Conservation (phyloP, 2,797 vertebrate genomes). For the Intellagama lesueurii region DNA sequence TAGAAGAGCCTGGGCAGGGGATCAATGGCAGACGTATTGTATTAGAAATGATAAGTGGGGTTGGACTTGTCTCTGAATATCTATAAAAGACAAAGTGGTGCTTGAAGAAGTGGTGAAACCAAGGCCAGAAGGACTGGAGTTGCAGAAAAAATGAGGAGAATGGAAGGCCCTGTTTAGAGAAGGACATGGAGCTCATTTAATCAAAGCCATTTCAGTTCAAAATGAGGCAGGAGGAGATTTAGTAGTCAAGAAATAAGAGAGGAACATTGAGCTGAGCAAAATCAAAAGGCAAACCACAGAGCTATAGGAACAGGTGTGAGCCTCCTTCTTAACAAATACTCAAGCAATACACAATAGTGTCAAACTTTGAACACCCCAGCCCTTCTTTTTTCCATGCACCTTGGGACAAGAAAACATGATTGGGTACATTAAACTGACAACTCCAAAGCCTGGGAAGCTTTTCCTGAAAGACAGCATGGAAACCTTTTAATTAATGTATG, state of each 20-base stretch:
- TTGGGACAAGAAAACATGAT: neutral
- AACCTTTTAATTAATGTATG: neutral
- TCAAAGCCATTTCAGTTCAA: slow-evolving; percentile 6
- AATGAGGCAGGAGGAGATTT: neutral
- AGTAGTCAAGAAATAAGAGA: neutral
- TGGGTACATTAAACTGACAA: neutral
- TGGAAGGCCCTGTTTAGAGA: neutral
- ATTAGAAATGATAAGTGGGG: slow-evolving; percentile 11
- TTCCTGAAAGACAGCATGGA: neutral
- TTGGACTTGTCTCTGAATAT: slow-evolving; percentile 20
- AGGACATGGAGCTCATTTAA: neutral
- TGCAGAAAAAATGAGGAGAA: neutral
- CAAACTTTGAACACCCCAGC: neutral
- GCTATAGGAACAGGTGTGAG: too few species aligned
- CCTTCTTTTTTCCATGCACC: neutral
- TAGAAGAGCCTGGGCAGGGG: neutral
- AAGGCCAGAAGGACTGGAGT: neutral
- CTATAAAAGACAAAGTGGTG: neutral
- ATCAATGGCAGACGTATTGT: neutral
- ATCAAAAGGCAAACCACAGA: neutral
- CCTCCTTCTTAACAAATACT: too few species aligned
- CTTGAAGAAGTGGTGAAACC: neutral
- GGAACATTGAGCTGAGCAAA: neutral
- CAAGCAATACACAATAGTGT: too few species aligned
- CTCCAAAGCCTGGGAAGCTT: neutral